These are phyloP conservation scores for Xenopus borealis DNA, from an alignment of 2,113 vertebrate species.

Conservation along the genomic window DNA sequence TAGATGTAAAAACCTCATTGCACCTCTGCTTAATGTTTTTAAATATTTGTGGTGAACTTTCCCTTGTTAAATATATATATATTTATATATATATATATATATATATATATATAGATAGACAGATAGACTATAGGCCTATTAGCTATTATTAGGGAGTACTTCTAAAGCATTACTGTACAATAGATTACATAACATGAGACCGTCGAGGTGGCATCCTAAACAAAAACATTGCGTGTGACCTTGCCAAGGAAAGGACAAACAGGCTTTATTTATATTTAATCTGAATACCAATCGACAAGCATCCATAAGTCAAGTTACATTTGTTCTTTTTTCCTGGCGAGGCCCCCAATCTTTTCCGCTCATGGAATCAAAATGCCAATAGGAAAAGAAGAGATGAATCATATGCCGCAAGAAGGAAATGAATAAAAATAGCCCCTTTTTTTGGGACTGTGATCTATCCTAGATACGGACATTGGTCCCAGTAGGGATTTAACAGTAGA, in stretches of 20 bases:
- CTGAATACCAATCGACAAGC: constrained; percentile 7
- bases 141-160: too few species aligned
- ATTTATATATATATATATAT: too few species aligned
- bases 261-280: constrained; percentile 19
- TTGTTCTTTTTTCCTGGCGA: constrained; percentile 26
- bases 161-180: too few species aligned
- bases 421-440: constrained; percentile 32
- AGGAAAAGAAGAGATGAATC: constrained; percentile 2
- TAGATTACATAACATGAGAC: constrained; percentile 1
- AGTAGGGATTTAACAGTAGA: constrained; percentile 18
- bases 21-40: too few species aligned
- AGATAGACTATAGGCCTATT: too few species aligned
- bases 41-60: too few species aligned
- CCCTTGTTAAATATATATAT: too few species aligned
- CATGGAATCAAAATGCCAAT: constrained; percentile 2
- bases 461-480: constrained; percentile 5
- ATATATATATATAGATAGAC: too few species aligned
- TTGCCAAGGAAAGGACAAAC: not conserved
- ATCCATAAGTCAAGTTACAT: not conserved
- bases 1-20: too few species aligned
- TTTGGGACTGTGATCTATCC: constrained; percentile 3
- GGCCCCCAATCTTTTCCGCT: constrained; percentile 35
- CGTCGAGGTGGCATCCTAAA: constrained; percentile 30
- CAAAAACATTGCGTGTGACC: constrained; percentile 34
- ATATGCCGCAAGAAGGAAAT: constrained; percentile 30